Percentiles rank a stretch among this genome's conserved stretches.
Conservation (phyloP, 2,113 vertebrate genomes). For the Eulacestoma nigropectus region DNA sequence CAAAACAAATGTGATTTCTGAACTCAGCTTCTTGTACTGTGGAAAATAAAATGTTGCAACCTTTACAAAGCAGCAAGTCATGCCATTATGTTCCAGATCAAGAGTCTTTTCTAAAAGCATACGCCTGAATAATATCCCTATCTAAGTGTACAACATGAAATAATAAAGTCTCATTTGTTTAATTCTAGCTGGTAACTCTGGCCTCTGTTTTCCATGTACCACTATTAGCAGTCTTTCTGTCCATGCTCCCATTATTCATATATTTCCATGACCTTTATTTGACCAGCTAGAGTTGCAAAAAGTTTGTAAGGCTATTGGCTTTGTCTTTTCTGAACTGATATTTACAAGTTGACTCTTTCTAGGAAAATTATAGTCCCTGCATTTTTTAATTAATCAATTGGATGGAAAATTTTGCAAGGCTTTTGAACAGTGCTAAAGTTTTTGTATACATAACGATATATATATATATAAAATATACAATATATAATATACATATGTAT, state of each 20-base stretch:
- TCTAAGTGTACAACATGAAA: not conserved
- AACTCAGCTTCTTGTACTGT: not conserved
- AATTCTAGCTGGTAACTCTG: not conserved
- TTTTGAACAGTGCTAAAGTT: not conserved
- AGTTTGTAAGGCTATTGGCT: not conserved
- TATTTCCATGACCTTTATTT: not conserved
- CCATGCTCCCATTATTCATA: fast-evolving
- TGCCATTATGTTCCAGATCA: not conserved
- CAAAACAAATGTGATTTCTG: not conserved
- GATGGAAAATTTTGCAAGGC: not conserved
- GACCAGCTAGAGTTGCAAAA: not conserved
- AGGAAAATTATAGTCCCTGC: not conserved
- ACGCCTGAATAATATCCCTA: not conserved
- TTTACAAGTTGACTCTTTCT: not conserved
- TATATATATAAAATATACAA: no score
- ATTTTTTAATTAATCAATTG: not conserved
- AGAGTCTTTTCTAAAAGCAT: not conserved
- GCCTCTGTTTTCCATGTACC: not conserved
- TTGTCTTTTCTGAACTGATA: not conserved
- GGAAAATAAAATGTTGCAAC: not conserved
- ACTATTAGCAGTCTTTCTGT: not conserved
- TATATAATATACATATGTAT: no score
- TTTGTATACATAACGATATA: not conserved
- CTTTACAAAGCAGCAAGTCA: not conserved
- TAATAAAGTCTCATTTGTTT: fast-evolving